Conservation (phyloP, 1,140 invertebrate species). For the Drosophila kohkoa region DNA sequence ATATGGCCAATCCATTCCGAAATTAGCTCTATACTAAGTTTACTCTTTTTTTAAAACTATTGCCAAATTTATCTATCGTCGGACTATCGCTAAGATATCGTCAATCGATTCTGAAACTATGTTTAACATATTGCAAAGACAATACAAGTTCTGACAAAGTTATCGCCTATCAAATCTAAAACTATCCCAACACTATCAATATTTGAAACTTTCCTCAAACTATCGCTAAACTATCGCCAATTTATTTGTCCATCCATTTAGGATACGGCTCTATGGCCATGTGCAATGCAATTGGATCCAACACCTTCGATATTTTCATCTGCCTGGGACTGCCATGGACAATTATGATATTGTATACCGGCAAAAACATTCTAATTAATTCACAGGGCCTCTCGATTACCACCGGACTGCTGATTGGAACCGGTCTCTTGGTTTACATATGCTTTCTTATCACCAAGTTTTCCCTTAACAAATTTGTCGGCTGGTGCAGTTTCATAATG, state of each 20-base stretch:
- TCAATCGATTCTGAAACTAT: not conserved
- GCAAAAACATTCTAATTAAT: constrained; percentile 87
- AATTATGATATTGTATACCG: constrained; percentile 89
- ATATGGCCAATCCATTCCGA: not conserved
- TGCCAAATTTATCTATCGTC: no score
- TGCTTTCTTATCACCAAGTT: constrained; percentile 83
- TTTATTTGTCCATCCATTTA: constrained; percentile 2
- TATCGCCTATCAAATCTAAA: no score
- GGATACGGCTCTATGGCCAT: constrained; percentile 93
- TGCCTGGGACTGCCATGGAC: constrained; percentile 94
- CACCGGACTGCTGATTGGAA: constrained; percentile 90
- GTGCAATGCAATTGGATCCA: constrained; percentile 94
- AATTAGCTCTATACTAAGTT: no score
- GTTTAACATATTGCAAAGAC: not conserved
- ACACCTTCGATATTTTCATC: constrained; percentile 94
- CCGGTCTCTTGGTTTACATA: constrained; percentile 88
- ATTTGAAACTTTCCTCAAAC: no score
- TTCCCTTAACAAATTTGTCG: constrained; percentile 89
- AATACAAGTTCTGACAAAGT: no score
- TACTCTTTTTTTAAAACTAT: no score
- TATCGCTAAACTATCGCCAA: not conserved
- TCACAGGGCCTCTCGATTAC: constrained; percentile 91
- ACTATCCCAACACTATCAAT: no score
- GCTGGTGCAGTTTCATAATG: constrained; percentile 89
- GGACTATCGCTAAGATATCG: no score